A percentile compares a stretch with the other conserved stretches of the same genome.
These are phyloP conservation scores for Turnix velox DNA, from an alignment of 2,113 vertebrate species.

Conservation along the genomic window DNA sequence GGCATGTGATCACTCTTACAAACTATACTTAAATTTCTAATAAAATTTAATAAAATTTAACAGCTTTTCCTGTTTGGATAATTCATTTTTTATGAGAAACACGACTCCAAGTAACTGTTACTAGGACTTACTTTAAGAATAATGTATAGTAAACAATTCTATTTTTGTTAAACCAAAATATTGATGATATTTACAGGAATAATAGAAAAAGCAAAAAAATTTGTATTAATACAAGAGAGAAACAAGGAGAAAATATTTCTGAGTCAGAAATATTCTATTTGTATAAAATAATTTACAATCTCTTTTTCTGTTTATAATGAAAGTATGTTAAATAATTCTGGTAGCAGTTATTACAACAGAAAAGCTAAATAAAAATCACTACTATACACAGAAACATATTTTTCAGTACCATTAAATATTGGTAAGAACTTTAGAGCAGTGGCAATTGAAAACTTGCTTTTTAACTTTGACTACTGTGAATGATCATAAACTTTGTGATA, in stretches of 20 bases:
- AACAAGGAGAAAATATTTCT: neutral
- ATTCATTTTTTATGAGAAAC: neutral
- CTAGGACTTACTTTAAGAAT: neutral
- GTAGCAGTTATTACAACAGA: neutral
- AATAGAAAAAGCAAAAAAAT: neutral
- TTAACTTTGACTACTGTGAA: neutral
- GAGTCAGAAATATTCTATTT: neutral
- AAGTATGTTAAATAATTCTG: neutral
- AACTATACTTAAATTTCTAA: neutral
- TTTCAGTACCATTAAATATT: neutral
- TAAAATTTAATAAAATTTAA: constrained; percentile 33
- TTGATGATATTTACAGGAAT: neutral
- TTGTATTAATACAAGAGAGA: neutral
- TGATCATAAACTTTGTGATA: neutral
- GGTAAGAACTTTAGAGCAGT: neutral
- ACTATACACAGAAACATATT: neutral
- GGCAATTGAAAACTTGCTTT: neutral
- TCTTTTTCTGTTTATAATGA: neutral
- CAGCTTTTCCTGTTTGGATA: neutral
- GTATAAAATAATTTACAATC: neutral
- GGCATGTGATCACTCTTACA: neutral
- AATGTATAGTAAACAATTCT: neutral
- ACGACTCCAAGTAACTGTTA: neutral
- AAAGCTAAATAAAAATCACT: neutral
- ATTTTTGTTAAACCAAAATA: neutral